A percentile compares a stretch with the other conserved stretches of the same genome.
Evolutionary conservation across 2,113 vertebrate genomes (phyloP).

Genomic region (Nothocercus julius): DNA sequence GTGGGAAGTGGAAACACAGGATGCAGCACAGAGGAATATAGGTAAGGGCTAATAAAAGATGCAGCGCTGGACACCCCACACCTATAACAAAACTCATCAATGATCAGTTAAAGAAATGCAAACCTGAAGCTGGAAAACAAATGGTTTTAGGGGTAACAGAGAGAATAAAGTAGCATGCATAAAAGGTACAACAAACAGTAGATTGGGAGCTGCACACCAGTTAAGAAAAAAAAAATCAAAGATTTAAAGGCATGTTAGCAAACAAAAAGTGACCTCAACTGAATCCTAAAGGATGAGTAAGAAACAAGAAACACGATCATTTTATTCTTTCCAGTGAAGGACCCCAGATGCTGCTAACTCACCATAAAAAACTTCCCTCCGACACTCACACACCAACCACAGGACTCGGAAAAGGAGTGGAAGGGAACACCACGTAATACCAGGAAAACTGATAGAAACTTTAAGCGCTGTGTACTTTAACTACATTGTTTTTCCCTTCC

Average conservation of each 20-base stretch:
- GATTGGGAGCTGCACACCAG: not conserved
- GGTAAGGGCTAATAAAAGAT: accelerated
- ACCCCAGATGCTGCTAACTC: not conserved
- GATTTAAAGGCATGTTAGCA: not conserved
- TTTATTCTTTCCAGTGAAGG: no score
- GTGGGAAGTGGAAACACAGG: not conserved
- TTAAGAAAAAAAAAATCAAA: not conserved
- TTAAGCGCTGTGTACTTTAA: accelerated
- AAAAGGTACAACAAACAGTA: not conserved
- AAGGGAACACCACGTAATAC: not conserved
- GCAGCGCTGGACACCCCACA: not conserved
- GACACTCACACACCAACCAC: not conserved
- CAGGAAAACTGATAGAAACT: not conserved
- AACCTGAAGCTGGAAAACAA: not conserved
- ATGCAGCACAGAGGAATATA: not conserved
- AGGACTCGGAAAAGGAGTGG: not conserved
- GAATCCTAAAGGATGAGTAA: not conserved
- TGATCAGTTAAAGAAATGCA: not conserved
- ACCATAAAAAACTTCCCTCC: not conserved
- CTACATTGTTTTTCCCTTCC: not conserved
- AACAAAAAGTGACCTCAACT: not conserved
- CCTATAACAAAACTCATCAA: not conserved
- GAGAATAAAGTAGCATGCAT: not conserved
- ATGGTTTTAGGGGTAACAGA: not conserved
- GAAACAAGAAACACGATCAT: not conserved